These are phyloP conservation scores for Bovichtus variegatus DNA, from an alignment of 2,797 vertebrate genomes.

Conservation along the genomic window DNA sequence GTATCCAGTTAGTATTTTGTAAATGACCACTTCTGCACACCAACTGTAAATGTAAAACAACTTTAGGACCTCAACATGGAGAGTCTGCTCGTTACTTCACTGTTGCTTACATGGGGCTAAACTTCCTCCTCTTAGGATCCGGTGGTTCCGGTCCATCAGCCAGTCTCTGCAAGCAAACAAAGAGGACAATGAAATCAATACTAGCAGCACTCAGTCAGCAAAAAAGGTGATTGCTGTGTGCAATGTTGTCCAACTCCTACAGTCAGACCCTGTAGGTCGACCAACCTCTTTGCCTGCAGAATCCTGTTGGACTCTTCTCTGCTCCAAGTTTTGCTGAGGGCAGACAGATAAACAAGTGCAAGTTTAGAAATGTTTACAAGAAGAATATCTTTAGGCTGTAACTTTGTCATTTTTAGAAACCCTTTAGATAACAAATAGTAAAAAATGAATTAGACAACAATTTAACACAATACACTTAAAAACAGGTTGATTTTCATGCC, in stretches of 20 bases:
- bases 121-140: slow-evolving; percentile 89
- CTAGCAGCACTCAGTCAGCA: background rate
- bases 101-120: slow-evolving; percentile 82
- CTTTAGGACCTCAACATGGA: background rate
- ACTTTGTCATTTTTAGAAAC: background rate
- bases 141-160: slow-evolving; percentile 85
- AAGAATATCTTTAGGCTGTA: background rate
- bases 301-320: slow-evolving; percentile 87
- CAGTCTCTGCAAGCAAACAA: slow-evolving; percentile 73
- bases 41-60: slow-evolving; percentile 3
- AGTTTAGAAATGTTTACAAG: background rate
- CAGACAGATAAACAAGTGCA: slow-evolving; percentile 3
- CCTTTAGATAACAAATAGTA: background rate
- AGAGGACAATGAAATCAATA: background rate
- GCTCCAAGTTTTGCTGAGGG: slow-evolving; percentile 93
- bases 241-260: background rate
- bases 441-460: background rate
- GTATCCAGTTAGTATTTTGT: background rate
- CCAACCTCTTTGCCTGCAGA: slow-evolving; percentile 87
- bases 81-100: background rate
- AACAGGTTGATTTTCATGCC: background rate
- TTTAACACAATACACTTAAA: background rate
- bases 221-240: background rate
- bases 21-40: background rate
- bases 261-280: background rate